Percentiles rank a stretch among this genome's conserved stretches.
Conservation (phyloP, 2,797 vertebrate species). For the Tarsius wallacei region DNA sequence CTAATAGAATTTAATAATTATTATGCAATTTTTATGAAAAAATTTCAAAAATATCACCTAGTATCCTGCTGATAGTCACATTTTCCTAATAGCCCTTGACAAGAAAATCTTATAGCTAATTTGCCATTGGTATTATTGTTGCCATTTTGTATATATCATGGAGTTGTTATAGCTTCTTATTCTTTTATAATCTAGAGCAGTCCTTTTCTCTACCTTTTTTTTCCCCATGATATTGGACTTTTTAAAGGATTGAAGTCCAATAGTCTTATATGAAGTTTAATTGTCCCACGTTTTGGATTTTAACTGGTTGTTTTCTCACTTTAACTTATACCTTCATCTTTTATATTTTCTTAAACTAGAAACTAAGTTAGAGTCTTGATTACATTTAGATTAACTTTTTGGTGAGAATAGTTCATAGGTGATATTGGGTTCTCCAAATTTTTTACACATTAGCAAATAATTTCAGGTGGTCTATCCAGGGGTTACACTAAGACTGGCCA, state of each 20-base stretch:
- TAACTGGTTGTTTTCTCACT: neutral
- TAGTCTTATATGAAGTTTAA: neutral
- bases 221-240: neutral
- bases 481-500: neutral
- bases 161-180: neutral
- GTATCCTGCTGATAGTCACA: neutral
- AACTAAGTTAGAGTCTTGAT: neutral
- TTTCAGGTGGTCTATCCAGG: neutral
- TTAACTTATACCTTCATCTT: neutral
- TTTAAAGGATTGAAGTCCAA: neutral
- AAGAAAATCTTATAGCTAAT: neutral
- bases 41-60: neutral
- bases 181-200: neutral
- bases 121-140: neutral
- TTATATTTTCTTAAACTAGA: neutral
- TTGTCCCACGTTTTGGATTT: neutral
- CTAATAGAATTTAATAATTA: neutral
- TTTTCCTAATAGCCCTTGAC: neutral
- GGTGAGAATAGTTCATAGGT: neutral
- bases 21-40: neutral
- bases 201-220: neutral
- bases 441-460: neutral
- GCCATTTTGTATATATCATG: neutral
- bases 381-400: conserved; percentile 2
- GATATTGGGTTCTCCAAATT: neutral